Evolutionary conservation across 2,888 invertebrate genomes (phyloP), one percentile per base, ranked within the genome.

Genomic region (Cephus pygmeus): DNA sequence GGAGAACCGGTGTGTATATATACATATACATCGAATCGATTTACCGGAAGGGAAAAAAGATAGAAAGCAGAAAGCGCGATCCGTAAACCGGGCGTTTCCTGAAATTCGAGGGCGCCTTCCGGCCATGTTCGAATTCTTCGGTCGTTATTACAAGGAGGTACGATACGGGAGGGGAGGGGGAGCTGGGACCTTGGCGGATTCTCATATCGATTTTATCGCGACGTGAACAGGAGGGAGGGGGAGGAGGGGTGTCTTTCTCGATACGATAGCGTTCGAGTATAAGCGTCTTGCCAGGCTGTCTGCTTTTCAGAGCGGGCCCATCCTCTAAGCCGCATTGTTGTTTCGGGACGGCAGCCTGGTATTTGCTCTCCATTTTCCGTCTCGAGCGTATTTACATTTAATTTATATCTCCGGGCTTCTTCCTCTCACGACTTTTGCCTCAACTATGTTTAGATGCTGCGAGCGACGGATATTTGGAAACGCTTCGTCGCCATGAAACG

Each of bases 331-430:
- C 81, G 83, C 84, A 84, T 85, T 85, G 84, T 87, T 87, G 83
- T 87, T 85, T 84, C 82, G 81, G 81, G 82, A 81, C 79, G 81
- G 80, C 80, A 79, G 82, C 81, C 81, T 78, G 81, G 79, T 86
- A 84, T 87, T 87, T 87, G 84, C 84, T 82, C 83, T 82, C 81
- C 80, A 82, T 84, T 85, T 83, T 81, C 83, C 80, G 79, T 80
- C 83, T 81, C 78, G 73, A 73, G 75, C 80, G 83, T 87, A 86
- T 87, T 87, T 87, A 84, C 85, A 85, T 86, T 87, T 85, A 87
- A 86, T 87, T 87, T 86, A 84, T 83, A 80, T 81, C 81, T 79
- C 30, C 74, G 69, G 75, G 56, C 74, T 76, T 56, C 56, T 56
- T 56, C 56, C 76, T 30, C 71, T 68, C 73, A 68, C 77, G 75